Base-by-base conservation (phyloP, 2,797 vertebrate genomes). In the Enteromius paludinosus region DNA sequence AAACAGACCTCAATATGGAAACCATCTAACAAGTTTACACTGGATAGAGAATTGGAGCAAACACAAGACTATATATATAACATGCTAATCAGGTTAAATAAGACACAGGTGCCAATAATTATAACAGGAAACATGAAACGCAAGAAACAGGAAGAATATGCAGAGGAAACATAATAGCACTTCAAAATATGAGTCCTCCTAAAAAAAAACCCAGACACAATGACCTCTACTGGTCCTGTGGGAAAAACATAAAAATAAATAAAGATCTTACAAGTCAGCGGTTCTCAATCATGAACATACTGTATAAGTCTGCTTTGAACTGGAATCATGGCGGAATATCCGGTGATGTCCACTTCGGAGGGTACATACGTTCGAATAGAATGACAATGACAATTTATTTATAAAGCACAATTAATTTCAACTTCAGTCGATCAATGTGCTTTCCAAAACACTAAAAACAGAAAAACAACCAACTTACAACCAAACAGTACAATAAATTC, bases 1-100 rank as follows among this genome's bases (percentile, higher is more conserved):
- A 56, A 74, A 59, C 52, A 74, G 72, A 56, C 72, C 72, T 59
- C 52, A 74, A 59, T 56, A 56, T 59, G 33, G 72, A 74, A 74
- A 74, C 72, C 52, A 74, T 74, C 14, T 41, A 74, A 41, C n/a
- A 76, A 45, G 38, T 62, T 59, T 25, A 69, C 35, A 59, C 11
- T 76, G 56, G 54, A 45, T 9, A 28, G 41, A 43, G 23, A 28
- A 30, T 28, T 30, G 23, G 56, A 62, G 11, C 23, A 62, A 76
- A 62, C 35, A 61, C 38, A 17, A 11, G 8, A 35, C 9, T 45
- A 76, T 74, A 74, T 74, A 74, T 56, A 74, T 76, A 41, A 30
- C 38, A 41, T 28, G 38, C 56, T 62, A 76, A 76, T 76, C 23
- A 76, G 23, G 54, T 45, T 45, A 74, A 62, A 62, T 38, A 76